Base-by-base conservation (phyloP, 2,888 invertebrate species). In the Drosophila paracracens region DNA sequence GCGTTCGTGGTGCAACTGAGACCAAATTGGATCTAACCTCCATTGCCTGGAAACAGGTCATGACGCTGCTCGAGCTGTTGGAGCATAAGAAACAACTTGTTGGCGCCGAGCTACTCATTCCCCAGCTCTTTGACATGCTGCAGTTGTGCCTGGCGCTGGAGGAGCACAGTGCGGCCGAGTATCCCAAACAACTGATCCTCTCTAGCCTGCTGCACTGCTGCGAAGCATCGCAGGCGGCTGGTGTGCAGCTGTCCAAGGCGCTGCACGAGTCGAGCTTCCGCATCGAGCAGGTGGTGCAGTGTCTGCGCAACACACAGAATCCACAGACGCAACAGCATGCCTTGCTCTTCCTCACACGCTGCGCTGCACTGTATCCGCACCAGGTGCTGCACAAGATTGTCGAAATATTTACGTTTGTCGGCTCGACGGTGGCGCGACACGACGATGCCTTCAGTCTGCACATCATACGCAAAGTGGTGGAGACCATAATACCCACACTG, bases 331-430 rank as follows among this genome's bases (percentile, higher is more conserved):
- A 99, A 91, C 97, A 99, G 87, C 98, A 98, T 88, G 98, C 99
- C 0, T 94, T 99, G 63, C 94, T 98, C 36, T 94, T 99, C 1
- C 94, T 99, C 2, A 95, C 97, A 0, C 95, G 96, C 67, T 96
- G 96, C 18, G 97, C 98, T 0, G 94, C 94, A 35, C 94, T 97
- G 89, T 94, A 97, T 67, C 98, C 98, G 0, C 95, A 96, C 70
- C 96, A 96, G 93, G 97, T 99, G 0, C 94, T 99, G 21, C 97
- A 98, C 91, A 98, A 99, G 88, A 97, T 99, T 5, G 98, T 99
- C 96, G 96, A 98, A 29, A 97, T 99, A 83, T 99, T 99, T 92
- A 99, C 99, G 0, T 99, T 99, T 91, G 98, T 99, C 96, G 99
- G 99, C 1, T 97, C 97, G 0, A 97, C 97, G 0, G 96, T 99